Percentiles rank a stretch among this genome's conserved stretches.
Evolutionary conservation across 2,797 vertebrate genomes (phyloP).

Genomic region (Anabacerthia variegaticeps): DNA sequence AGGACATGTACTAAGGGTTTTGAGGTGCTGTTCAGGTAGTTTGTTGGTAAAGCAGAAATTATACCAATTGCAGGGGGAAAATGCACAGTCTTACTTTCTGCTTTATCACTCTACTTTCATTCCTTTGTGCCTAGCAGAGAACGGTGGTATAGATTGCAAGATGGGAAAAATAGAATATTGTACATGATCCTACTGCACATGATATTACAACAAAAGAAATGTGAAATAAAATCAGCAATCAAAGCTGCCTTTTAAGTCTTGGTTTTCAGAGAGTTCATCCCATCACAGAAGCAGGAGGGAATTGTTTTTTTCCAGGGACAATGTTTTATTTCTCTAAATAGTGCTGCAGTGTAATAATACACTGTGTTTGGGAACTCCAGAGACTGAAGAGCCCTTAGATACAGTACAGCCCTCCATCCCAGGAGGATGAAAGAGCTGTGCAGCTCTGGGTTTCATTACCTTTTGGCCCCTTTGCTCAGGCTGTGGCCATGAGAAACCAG

Average conservation of each 20-base stretch:
- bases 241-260: neutral
- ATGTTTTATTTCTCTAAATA: constrained; percentile 15
- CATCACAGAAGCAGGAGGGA: neutral
- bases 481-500: neutral
- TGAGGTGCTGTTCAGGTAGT: neutral
- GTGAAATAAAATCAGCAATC: neutral
- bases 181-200: neutral
- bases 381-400: neutral
- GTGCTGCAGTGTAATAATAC: neutral
- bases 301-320: neutral
- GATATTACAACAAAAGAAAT: neutral
- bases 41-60: neutral
- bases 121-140: neutral
- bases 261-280: neutral
- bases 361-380: neutral
- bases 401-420: neutral
- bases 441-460: constrained; percentile 20
- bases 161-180: neutral
- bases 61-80: neutral
- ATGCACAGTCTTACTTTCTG: neutral
- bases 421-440: constrained; percentile 19
- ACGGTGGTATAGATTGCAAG: neutral
- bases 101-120: neutral
- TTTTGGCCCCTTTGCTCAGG: neutral
- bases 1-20: neutral